phyloP scores from a whole-genome alignment of 2,113 vertebrate genomes.

The Corapipo altera region DNA sequence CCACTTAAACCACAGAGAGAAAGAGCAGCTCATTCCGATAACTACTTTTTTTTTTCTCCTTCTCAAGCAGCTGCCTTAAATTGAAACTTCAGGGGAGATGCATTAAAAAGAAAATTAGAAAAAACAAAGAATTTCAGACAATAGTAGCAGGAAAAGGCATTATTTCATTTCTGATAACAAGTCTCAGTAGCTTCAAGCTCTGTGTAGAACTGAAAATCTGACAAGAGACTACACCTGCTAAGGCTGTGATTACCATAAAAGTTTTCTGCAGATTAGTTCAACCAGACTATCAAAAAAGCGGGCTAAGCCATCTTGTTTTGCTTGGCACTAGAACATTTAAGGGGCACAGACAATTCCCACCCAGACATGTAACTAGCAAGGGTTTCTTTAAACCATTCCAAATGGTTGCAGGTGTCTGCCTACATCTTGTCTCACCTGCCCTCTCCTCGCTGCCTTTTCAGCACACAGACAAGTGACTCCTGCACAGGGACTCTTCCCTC shows the following conservation, averaged over 20 bases:
- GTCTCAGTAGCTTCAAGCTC: neutral
- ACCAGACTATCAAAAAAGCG: neutral
- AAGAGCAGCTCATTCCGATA: neutral
- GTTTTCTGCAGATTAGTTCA: neutral
- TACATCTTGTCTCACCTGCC: neutral
- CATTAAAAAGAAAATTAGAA: neutral
- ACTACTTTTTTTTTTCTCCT: neutral
- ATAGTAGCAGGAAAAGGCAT: neutral
- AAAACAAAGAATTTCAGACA: neutral
- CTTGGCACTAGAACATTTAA: neutral
- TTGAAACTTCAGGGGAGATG: neutral
- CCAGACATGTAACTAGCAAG: neutral
- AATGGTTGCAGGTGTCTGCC: neutral
- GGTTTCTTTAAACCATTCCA: neutral
- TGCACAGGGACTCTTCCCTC: neutral
- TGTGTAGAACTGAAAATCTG: neutral
- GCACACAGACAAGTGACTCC: neutral
- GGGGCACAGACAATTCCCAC: neutral
- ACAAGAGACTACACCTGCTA: neutral
- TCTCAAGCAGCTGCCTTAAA: neutral
- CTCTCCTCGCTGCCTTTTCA: neutral
- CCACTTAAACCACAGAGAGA: neutral
- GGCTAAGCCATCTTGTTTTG: neutral
- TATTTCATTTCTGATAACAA: neutral
- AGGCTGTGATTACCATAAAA: neutral